These are phyloP conservation scores for Verasper variegatus DNA, from an alignment of 2,113 vertebrate species.

Conservation along the genomic window DNA sequence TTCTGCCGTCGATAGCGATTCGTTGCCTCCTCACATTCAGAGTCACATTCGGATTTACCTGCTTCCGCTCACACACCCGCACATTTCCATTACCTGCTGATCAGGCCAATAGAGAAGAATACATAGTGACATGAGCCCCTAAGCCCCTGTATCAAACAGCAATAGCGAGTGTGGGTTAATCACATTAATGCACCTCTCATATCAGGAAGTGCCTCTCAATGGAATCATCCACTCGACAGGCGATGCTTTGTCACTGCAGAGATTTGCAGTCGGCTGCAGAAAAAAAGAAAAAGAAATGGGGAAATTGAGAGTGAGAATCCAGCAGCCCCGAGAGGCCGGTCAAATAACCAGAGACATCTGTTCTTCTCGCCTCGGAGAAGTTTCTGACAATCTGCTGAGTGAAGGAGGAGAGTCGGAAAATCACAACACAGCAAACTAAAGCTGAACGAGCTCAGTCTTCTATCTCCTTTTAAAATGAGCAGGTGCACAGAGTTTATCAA, in stretches of 20 bases:
- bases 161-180: slow-evolving; percentile 74
- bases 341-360: slow-evolving; percentile 55
- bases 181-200: slow-evolving; percentile 75
- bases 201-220: slow-evolving; percentile 71
- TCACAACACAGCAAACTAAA: slow-evolving; percentile 25
- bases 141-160: slow-evolving; percentile 60
- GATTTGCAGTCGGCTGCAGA: slow-evolving; percentile 55
- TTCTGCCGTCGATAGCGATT: not conserved
- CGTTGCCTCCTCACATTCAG: slow-evolving; percentile 6
- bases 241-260: slow-evolving; percentile 61
- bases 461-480: not conserved
- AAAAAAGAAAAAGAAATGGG: slow-evolving; percentile 16
- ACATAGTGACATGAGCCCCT: slow-evolving; percentile 50
- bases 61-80: slow-evolving; percentile 19
- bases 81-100: slow-evolving; percentile 58
- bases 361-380: slow-evolving; percentile 38
- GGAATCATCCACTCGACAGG: slow-evolving; percentile 74
- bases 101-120: slow-evolving; percentile 59
- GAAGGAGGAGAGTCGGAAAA: slow-evolving; percentile 3
- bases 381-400: slow-evolving; percentile 51
- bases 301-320: slow-evolving; percentile 29
- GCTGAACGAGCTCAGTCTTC: slow-evolving; percentile 17
- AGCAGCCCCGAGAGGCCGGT: slow-evolving; percentile 43
- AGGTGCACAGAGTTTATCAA: too few species aligned
- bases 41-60: slow-evolving; percentile 2